Conservation (phyloP, 2,888 invertebrate genomes). For the Gisinianus flammeolus region DNA sequence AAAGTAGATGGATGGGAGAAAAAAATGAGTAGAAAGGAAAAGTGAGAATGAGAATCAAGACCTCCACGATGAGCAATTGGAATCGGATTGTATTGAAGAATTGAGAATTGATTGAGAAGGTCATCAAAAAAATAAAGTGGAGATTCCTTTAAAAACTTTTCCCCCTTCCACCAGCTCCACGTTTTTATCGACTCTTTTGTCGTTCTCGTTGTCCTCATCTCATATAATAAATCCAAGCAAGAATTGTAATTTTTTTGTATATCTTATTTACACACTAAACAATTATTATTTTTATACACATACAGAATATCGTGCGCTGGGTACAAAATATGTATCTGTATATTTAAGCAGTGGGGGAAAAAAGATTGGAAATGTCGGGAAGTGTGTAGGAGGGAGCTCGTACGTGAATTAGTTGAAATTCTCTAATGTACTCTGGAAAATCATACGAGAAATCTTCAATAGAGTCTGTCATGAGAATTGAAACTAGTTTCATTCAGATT, state of each 20-base stretch:
- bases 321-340: too few species aligned
- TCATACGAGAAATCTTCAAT: constrained; percentile 18
- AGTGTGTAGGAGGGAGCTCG: too few species aligned
- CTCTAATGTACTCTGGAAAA: constrained; percentile 13
- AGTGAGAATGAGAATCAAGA: constrained; percentile 39
- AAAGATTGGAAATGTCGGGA: constrained; percentile 17
- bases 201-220: background rate
- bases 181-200: background rate
- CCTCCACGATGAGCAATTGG: constrained; percentile 36
- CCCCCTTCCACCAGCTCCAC: background rate
- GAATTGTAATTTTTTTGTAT: too few species aligned
- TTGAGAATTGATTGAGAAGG: constrained; percentile 32
- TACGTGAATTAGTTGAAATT: constrained; percentile 29
- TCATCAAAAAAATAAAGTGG: constrained; percentile 12
- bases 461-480: background rate
- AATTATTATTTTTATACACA: too few species aligned
- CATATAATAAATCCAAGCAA: too few species aligned
- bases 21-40: constrained; percentile 22
- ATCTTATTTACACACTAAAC: too few species aligned
- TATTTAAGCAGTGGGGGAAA: too few species aligned
- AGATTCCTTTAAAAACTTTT: background rate
- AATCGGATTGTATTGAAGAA: constrained; percentile 1
- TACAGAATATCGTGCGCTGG: too few species aligned
- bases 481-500: background rate
- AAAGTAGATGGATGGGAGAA: background rate